These are phyloP conservation scores for Notiomystis cincta DNA, from an alignment of 2,113 vertebrate genomes.

Conservation along the genomic window DNA sequence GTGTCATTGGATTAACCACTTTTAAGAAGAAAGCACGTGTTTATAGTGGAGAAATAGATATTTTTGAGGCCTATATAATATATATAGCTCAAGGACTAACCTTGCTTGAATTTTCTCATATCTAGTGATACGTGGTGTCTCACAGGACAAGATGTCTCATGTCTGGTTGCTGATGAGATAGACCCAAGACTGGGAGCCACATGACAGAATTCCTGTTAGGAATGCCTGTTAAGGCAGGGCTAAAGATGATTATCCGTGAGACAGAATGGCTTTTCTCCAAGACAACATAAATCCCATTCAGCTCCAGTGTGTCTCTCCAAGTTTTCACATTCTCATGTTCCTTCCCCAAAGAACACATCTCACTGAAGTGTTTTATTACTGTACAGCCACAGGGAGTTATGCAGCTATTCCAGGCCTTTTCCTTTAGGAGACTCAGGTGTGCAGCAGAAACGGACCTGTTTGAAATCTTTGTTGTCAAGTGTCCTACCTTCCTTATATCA, in stretches of 20 bases:
- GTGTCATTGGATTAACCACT: background rate
- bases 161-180: background rate
- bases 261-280: background rate
- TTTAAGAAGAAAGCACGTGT: background rate
- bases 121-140: background rate
- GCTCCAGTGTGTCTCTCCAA: background rate
- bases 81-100: background rate
- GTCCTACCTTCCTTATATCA: background rate
- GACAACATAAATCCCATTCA: background rate
- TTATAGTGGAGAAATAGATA: background rate
- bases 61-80: accelerated
- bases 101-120: background rate
- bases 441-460: background rate
- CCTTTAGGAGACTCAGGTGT: background rate
- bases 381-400: background rate
- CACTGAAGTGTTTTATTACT: background rate
- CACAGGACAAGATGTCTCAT: background rate
- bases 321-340: background rate
- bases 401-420: background rate
- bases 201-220: accelerated
- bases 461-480: background rate
- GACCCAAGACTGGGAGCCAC: background rate
- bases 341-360: background rate
- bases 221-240: background rate
- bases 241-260: accelerated